Percentiles rank a stretch among this genome's conserved stretches.
Conservation (phyloP, 2,113 vertebrate species). For the Datnioides undecimradiatus region DNA sequence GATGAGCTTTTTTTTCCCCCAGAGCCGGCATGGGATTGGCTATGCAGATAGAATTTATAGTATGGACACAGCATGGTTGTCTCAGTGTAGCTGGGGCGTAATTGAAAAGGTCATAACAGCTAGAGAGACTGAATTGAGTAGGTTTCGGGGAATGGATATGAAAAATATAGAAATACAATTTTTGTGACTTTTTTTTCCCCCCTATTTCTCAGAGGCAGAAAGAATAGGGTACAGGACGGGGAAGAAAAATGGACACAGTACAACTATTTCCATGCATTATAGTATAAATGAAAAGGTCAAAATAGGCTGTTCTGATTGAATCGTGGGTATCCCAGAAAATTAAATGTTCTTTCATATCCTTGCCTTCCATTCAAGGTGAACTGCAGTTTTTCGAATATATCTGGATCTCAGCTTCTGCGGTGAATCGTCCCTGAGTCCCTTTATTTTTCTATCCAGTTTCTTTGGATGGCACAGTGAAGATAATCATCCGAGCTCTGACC, state of each 20-base stretch:
- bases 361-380: constrained; percentile 8
- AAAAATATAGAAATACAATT: constrained; percentile 42
- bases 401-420: not conserved
- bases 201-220: not conserved
- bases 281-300: constrained; percentile 24
- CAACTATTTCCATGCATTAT: not conserved
- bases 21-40: constrained; percentile 1
- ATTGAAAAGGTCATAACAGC: constrained; percentile 57
- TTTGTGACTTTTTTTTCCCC: not conserved
- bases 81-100: constrained; percentile 30
- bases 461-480: not conserved
- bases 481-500: not conserved
- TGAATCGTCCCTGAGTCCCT: not conserved
- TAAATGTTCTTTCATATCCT: constrained; percentile 9
- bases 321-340: not conserved
- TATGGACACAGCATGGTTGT: not conserved
- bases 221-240: not conserved
- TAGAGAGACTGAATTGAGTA: constrained; percentile 37
- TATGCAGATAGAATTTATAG: constrained; percentile 50
- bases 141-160: constrained; percentile 17
- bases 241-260: constrained; percentile 11
- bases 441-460: constrained; percentile 2
- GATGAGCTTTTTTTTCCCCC: not conserved
- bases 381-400: constrained; percentile 6
- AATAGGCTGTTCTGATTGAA: not conserved